Evolutionary conservation across 2,113 vertebrate genomes (phyloP).

Genomic region (Natator depressus): DNA sequence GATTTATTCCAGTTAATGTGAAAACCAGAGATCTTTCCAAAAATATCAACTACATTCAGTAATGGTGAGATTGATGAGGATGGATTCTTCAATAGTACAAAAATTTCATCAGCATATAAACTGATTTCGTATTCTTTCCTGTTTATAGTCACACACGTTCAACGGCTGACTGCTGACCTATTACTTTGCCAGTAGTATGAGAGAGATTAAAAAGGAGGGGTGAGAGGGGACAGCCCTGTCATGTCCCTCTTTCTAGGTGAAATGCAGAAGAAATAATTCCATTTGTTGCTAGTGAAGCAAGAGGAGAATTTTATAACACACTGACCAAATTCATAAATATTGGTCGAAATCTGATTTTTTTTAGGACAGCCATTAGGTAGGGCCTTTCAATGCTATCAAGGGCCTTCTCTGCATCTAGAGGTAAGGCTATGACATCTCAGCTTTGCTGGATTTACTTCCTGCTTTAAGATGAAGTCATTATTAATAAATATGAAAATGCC

Average conservation of each 20-base stretch:
- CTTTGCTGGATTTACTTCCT: neutral
- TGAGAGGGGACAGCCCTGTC: neutral
- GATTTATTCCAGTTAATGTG: no score
- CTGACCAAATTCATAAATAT: neutral
- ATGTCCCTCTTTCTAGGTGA: neutral
- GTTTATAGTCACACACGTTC: no score
- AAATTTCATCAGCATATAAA: no score
- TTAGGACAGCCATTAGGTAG: neutral
- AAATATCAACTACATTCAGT: no score
- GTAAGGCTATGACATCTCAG: neutral
- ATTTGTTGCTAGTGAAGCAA: neutral
- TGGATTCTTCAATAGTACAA: no score
- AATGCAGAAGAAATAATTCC: neutral
- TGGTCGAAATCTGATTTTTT: neutral
- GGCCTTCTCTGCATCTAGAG: neutral
- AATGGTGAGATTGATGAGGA: no score
- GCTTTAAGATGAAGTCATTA: accelerated
- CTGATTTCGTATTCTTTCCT: no score
- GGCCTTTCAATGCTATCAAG: neutral
- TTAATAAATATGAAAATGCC: neutral
- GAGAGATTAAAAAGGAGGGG: neutral
- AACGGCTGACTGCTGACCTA: no score
- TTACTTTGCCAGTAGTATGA: neutral
- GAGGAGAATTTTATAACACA: neutral
- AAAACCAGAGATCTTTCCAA: no score